Conservation (phyloP, 2,888 invertebrate genomes). For the Lasioglossum morio region DNA sequence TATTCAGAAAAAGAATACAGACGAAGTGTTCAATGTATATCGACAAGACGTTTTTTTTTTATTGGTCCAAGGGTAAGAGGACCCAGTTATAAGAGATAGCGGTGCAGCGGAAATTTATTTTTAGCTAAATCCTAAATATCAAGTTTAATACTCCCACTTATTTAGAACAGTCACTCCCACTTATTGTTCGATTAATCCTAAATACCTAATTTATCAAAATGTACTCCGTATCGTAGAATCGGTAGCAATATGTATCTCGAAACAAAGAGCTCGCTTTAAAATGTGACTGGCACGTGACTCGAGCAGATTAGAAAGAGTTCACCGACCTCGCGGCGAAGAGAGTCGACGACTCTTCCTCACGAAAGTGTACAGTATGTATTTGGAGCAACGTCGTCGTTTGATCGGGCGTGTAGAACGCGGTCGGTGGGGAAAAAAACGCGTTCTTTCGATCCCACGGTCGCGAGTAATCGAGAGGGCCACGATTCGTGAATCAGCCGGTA, state of each 20-base stretch:
- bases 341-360: background rate
- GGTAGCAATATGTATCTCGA: background rate
- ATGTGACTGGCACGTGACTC: background rate
- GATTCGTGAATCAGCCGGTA: constrained; percentile 71
- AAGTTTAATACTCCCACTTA: too few relatives aligned
- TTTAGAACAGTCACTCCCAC: too few relatives aligned
- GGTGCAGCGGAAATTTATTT: too few relatives aligned
- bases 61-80: too few relatives aligned
- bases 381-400: background rate
- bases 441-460: constrained; percentile 31
- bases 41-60: too few relatives aligned
- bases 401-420: background rate
- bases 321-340: background rate
- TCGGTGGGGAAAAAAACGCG: background rate
- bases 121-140: too few relatives aligned
- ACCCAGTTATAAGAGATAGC: too few relatives aligned
- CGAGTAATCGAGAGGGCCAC: constrained; percentile 44
- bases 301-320: background rate
- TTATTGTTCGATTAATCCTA: too few relatives aligned
- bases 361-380: background rate
- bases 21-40: too few relatives aligned
- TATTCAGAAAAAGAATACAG: too few relatives aligned
- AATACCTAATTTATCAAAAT: too few relatives aligned
- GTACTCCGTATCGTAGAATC: too few relatives aligned
- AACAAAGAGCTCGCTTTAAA: background rate